Evolutionary conservation across 2,797 vertebrate species (phyloP).

Genomic region (Echeneis naucrates): DNA sequence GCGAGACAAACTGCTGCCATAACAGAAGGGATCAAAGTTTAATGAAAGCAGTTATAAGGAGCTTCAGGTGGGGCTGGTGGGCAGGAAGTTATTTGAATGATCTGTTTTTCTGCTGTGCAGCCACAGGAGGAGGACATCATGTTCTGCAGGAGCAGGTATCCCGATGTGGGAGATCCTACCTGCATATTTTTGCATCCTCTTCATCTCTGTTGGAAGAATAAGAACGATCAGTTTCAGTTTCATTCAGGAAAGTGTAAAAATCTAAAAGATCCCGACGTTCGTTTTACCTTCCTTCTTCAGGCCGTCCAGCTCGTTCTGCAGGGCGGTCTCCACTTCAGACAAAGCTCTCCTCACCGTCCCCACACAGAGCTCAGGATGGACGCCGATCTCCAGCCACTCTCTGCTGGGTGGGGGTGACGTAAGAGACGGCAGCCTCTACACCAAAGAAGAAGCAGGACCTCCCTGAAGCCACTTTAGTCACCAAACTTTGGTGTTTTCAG

Average conservation of each 20-base stretch:
- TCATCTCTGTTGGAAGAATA: conserved; percentile 72
- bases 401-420: conserved; percentile 55
- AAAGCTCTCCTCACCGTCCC: conserved; percentile 64
- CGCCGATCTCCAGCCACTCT: conserved; percentile 60
- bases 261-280: no score
- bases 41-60: no score
- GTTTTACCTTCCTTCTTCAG: conserved; percentile 69
- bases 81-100: neutral
- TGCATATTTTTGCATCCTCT: conserved; percentile 75
- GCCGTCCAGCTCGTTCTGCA: conserved; percentile 61
- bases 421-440: conserved; percentile 56
- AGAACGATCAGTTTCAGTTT: neutral
- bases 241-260: no score
- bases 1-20: no score
- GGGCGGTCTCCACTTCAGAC: conserved; percentile 46
- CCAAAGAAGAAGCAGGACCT: neutral
- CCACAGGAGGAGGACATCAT: neutral
- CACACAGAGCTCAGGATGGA: conserved; percentile 68
- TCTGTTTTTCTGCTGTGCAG: neutral
- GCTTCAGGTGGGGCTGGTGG: neutral
- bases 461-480: neutral
- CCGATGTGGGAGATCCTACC: conserved; percentile 43
- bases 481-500: neutral
- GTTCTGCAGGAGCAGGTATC: neutral
- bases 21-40: no score